Conservation (phyloP, 2,888 invertebrate species). For the Antheraea assamensis region DNA sequence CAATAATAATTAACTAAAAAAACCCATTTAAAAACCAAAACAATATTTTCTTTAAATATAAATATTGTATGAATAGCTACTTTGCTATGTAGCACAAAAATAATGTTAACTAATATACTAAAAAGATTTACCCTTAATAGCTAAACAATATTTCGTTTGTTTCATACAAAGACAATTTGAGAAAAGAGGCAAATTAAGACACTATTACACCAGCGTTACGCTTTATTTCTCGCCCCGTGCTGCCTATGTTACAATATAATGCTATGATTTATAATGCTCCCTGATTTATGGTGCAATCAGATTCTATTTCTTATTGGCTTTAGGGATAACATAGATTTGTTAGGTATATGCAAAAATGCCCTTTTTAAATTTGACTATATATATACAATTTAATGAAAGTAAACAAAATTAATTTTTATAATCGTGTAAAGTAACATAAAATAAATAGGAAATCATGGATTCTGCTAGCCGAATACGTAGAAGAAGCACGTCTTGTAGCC, state of each 20-base stretch:
- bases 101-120: neutral
- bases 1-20: neutral
- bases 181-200: slow-evolving; percentile 56
- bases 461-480: too few relatives aligned
- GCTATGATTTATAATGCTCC: slow-evolving; percentile 45
- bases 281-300: slow-evolving; percentile 36
- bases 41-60: too few relatives aligned
- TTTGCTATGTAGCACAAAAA: neutral
- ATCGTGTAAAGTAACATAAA: too few relatives aligned
- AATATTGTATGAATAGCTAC: too few relatives aligned
- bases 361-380: neutral
- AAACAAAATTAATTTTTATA: too few relatives aligned
- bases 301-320: slow-evolving; percentile 17
- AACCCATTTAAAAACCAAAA: neutral
- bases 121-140: neutral
- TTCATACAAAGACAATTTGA: slow-evolving; percentile 41
- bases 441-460: too few relatives aligned
- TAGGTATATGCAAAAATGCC: neutral
- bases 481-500: too few relatives aligned
- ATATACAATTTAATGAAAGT: too few relatives aligned
- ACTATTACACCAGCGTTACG: slow-evolving; percentile 53
- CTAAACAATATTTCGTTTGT: slow-evolving; percentile 34
- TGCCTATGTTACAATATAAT: slow-evolving; percentile 37
- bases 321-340: neutral
- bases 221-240: slow-evolving; percentile 31